Evolutionary conservation across 2,888 invertebrate genomes (phyloP), one percentile per base, ranked within the genome.

Genomic region (Agonopterix heracliana): DNA sequence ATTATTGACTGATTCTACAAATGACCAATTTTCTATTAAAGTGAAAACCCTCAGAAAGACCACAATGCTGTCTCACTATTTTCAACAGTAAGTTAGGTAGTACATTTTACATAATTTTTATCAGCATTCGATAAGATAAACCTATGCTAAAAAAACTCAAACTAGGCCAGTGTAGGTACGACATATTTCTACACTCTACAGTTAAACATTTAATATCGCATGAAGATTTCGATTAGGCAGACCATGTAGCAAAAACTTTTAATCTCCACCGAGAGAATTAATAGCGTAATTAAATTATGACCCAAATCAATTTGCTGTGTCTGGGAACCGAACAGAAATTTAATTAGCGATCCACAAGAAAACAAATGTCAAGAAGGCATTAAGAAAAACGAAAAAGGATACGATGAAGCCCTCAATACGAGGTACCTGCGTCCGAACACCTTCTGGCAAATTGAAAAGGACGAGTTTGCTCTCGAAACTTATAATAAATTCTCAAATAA

Each of bases 401-500:
- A 58, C 58, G 61, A 68, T 60, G 68, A 64, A 68, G 53, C 47
- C 51, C 46, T 54, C 51, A 55, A 52, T 63, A 61, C 62, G 61
- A 59, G 64, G 46, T 79, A 76, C 80, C 77, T 76, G 78, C 62
- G 66, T 48, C 51, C 58, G 68, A 46, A 77, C 84, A 80, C 81
- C 85, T 85, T 81, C 79, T 87, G 84, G 84, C 83, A 86, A 88
- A 88, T 88, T 88, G 88, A 88, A 87, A 84, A 83, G 72, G 78
- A 80, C 78, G 83, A 76, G 85, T 82, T 81, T 78, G 80, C 78
- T 79, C 80, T 71, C 71, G 64, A 57, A 78, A 74, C 74, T 85
- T 85, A 87, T 87, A 87, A 88, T 88, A 87, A 81, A 83, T 81
- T 79, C 78, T 74, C 83, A 85, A 87, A 88, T 86, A 87, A 87